These are phyloP conservation scores for Drosophila quadrilineata DNA, from an alignment of 1,140 invertebrate genomes.

Conservation along the genomic window DNA sequence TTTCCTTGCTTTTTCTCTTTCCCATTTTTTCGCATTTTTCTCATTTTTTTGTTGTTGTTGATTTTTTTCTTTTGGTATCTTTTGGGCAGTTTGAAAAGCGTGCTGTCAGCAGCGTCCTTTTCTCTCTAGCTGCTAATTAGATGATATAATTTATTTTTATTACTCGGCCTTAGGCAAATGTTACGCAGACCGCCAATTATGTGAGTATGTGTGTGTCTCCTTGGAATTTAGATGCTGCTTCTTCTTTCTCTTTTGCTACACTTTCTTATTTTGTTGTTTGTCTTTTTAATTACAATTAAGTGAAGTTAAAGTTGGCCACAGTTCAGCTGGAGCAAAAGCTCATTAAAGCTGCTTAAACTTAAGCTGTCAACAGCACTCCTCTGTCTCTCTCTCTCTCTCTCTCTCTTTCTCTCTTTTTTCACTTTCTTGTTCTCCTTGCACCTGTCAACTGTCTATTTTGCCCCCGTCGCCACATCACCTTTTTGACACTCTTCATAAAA, in stretches of 20 bases:
- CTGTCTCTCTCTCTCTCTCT: neutral
- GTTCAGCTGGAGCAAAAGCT: neutral
- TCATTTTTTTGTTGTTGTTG: too few relatives aligned
- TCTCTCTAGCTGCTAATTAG: slow-evolving; percentile 58
- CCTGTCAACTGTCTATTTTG: too few relatives aligned
- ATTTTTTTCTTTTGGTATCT: neutral
- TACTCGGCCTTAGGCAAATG: slow-evolving; percentile 52
- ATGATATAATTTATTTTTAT: slow-evolving; percentile 70
- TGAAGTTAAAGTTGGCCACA: slow-evolving; percentile 27
- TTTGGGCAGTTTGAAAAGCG: slow-evolving; percentile 1
- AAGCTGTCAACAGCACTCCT: neutral
- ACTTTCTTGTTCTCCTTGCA: too few relatives aligned
- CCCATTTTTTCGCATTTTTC: too few relatives aligned
- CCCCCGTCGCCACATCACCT: too few relatives aligned
- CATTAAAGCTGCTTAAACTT: slow-evolving; percentile 32
- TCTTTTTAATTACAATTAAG: slow-evolving; percentile 41
- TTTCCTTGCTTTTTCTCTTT: neutral
- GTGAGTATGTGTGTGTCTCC: slow-evolving; percentile 4
- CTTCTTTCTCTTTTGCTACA: too few relatives aligned
- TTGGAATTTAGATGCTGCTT: too few relatives aligned
- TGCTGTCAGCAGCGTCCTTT: slow-evolving; percentile 26
- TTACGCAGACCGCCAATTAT: slow-evolving; percentile 51
- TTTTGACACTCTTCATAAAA: slow-evolving; percentile 4
- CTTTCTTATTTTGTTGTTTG: slow-evolving; percentile 2
- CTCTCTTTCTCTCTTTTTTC: too few relatives aligned